Percentiles rank a stretch among this genome's conserved stretches.
Evolutionary conservation across 2,888 invertebrate species (phyloP).

Genomic region (Pachymerium ferrugineum): DNA sequence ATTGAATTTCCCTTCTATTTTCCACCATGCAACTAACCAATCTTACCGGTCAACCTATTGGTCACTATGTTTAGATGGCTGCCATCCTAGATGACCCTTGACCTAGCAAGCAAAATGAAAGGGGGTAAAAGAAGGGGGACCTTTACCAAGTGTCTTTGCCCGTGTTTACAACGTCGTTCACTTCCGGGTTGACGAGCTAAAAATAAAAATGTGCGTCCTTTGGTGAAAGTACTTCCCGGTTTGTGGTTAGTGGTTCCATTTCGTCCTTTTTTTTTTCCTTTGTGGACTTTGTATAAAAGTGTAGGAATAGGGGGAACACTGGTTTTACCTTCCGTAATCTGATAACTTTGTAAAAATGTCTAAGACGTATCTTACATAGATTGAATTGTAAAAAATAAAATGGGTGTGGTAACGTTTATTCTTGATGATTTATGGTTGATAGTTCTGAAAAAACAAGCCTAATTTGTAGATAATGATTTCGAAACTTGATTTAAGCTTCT

Average conservation of each 20-base stretch:
- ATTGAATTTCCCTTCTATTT: too few relatives aligned
- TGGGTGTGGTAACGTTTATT: too few relatives aligned
- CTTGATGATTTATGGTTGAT: too few relatives aligned
- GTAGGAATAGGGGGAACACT: neutral
- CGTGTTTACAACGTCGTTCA: neutral
- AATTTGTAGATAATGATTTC: too few relatives aligned
- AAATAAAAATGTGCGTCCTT: neutral
- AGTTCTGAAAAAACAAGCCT: too few relatives aligned
- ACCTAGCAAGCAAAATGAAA: neutral
- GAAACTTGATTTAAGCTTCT: too few relatives aligned
- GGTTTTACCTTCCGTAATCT: neutral
- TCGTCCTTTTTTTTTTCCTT: neutral
- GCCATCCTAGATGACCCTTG: neutral
- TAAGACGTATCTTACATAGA: too few relatives aligned
- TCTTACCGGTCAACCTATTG: too few relatives aligned
- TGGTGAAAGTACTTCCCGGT: neutral
- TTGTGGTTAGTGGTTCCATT: neutral
- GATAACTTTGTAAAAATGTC: neutral
- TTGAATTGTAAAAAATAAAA: too few relatives aligned
- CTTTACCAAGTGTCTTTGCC: neutral
- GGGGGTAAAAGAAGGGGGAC: neutral
- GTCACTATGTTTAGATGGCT: too few relatives aligned
- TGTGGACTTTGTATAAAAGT: neutral
- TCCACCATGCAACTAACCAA: too few relatives aligned
- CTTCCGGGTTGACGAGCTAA: slow-evolving; percentile 3